Conservation (phyloP, 2,888 invertebrate genomes). For the Pocota personata region DNA sequence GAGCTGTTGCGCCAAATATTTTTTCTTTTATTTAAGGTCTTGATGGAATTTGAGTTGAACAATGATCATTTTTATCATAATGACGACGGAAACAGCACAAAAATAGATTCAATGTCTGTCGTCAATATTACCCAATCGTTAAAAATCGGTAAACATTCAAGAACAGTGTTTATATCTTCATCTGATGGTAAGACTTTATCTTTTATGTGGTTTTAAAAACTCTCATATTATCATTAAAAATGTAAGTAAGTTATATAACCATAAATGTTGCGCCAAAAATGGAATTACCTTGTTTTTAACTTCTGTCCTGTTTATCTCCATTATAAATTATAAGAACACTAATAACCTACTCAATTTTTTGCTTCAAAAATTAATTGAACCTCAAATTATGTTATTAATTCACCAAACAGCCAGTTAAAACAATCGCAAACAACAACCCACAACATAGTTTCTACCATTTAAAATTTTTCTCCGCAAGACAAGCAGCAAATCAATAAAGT, state of each 20-base stretch:
- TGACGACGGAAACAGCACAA: slow-evolving; percentile 7
- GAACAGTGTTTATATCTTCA: neutral
- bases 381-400: slow-evolving; percentile 41
- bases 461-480: neutral
- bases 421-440: slow-evolving; percentile 9
- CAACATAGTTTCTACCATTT: neutral
- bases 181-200: neutral
- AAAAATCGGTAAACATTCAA: neutral
- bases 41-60: too few species aligned
- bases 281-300: slow-evolving; percentile 16
- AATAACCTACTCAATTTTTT: slow-evolving; percentile 19
- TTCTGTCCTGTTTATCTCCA: neutral
- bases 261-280: neutral
- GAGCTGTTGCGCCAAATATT: too few species aligned
- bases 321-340: slow-evolving; percentile 50
- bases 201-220: neutral
- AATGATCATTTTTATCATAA: too few species aligned
- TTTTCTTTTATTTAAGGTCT: too few species aligned
- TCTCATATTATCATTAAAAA: neutral
- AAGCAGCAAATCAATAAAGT: slow-evolving; percentile 35
- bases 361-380: slow-evolving; percentile 13
- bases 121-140: slow-evolving; percentile 1
- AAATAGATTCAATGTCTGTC: slow-evolving; percentile 19
- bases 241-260: neutral
- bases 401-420: slow-evolving; percentile 17